Evolutionary conservation across 2,113 vertebrate species (phyloP).

Genomic region (Rhineura floridana): DNA sequence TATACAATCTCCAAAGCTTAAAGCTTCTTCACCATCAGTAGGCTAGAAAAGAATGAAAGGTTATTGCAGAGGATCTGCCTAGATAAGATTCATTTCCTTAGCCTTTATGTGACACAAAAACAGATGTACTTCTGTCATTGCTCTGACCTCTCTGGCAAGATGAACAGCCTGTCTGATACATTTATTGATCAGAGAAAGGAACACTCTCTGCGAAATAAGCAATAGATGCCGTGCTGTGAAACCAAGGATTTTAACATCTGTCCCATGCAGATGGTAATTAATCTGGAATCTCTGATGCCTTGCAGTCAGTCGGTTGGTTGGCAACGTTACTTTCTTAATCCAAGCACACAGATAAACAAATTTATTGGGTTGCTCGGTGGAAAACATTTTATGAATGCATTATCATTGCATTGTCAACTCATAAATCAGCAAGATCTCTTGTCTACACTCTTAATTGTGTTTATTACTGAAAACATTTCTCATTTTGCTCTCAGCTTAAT

Average conservation of each 20-base stretch:
- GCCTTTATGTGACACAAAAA: conserved; percentile 69
- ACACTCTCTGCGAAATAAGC: conserved; percentile 67
- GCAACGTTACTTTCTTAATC: conserved; percentile 62
- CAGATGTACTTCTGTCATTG: conserved; percentile 73
- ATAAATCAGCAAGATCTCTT: conserved; percentile 68
- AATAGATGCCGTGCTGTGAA: conserved; percentile 59
- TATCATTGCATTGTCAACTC: conserved; percentile 59
- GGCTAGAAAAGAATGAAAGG: conserved; percentile 53
- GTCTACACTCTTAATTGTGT: conserved; percentile 60
- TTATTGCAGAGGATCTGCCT: conserved; percentile 53
- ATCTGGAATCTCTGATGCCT: conserved; percentile 68
- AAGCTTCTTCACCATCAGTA: conserved; percentile 56
- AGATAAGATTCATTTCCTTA: conserved; percentile 70
- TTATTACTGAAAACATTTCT: conserved; percentile 67
- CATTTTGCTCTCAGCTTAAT: conserved; percentile 56
- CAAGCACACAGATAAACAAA: conserved; percentile 55
- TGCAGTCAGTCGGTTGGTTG: conserved; percentile 58
- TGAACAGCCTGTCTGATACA: conserved; percentile 66
- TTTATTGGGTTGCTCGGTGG: conserved; percentile 54
- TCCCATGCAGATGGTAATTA: conserved; percentile 72
- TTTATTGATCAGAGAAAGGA: conserved; percentile 76
- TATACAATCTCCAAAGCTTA: conserved; percentile 46
- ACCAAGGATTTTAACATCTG: conserved; percentile 74
- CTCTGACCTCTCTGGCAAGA: conserved; percentile 74
- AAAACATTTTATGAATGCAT: conserved; percentile 64